These are phyloP conservation scores for Camponotus floridanus DNA, from an alignment of 1,140 invertebrate genomes.

Conservation along the genomic window DNA sequence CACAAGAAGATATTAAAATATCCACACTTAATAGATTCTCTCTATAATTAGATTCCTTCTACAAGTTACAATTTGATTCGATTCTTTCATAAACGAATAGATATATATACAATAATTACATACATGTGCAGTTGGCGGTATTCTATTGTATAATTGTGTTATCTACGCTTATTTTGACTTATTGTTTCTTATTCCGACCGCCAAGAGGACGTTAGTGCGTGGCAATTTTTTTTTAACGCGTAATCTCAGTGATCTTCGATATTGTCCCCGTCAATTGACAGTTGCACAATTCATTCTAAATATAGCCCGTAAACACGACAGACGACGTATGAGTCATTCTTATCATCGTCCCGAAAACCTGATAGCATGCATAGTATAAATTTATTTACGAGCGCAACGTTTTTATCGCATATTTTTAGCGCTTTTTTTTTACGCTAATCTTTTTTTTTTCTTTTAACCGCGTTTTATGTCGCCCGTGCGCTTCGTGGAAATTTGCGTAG, in stretches of 20 bases:
- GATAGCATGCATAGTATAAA: not conserved
- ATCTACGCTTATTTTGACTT: not conserved
- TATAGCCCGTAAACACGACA: not conserved
- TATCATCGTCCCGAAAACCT: not conserved
- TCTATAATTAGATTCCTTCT: not conserved
- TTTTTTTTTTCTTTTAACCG: too few species aligned
- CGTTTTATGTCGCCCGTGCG: too few species aligned
- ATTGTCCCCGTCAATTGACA: not conserved
- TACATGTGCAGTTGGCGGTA: not conserved
- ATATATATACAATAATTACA: not conserved
- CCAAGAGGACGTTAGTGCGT: not conserved
- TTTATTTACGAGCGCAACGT: too few species aligned
- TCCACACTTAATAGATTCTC: not conserved
- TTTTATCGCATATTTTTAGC: too few species aligned
- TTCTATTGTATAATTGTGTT: not conserved
- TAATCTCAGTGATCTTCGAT: not conserved
- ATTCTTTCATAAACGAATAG: not conserved
- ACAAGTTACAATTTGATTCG: not conserved
- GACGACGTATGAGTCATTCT: slow-evolving; percentile 15
- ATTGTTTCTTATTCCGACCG: not conserved
- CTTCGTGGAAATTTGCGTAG: too few species aligned
- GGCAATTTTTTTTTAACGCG: not conserved
- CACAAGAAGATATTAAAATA: not conserved
- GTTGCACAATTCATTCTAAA: not conserved
- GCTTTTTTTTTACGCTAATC: too few species aligned